These are phyloP conservation scores for Hemiprocne comata DNA, from an alignment of 2,113 vertebrate genomes.

Conservation along the genomic window DNA sequence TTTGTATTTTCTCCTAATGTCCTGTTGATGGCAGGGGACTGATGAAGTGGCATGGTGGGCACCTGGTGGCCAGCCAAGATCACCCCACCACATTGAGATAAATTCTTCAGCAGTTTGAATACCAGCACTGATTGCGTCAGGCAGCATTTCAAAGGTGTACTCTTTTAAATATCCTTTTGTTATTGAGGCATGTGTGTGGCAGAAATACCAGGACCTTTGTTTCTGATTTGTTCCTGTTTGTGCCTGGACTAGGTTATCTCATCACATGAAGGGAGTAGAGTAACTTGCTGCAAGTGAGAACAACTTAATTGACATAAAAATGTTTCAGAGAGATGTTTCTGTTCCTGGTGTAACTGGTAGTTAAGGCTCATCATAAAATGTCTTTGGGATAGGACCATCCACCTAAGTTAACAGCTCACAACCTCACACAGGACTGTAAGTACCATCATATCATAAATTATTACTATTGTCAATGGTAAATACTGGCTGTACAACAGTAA, in stretches of 20 bases:
- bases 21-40: background rate
- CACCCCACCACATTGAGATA: background rate
- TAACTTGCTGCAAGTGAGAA: background rate
- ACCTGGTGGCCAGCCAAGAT: background rate
- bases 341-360: background rate
- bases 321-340: background rate
- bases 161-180: background rate
- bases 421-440: background rate
- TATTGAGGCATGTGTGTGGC: background rate
- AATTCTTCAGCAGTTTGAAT: background rate
- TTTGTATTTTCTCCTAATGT: background rate
- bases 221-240: background rate
- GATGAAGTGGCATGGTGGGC: background rate
- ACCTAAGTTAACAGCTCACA: background rate
- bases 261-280: background rate
- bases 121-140: background rate
- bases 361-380: background rate
- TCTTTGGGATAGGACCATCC: background rate
- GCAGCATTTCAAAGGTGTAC: background rate
- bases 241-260: background rate
- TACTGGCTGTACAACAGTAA: background rate
- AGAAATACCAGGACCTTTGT: background rate
- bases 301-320: background rate
- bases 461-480: background rate
- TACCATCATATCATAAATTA: background rate